Conservation (phyloP, 1,140 invertebrate species). For the Trypoxylus dichotomus region DNA sequence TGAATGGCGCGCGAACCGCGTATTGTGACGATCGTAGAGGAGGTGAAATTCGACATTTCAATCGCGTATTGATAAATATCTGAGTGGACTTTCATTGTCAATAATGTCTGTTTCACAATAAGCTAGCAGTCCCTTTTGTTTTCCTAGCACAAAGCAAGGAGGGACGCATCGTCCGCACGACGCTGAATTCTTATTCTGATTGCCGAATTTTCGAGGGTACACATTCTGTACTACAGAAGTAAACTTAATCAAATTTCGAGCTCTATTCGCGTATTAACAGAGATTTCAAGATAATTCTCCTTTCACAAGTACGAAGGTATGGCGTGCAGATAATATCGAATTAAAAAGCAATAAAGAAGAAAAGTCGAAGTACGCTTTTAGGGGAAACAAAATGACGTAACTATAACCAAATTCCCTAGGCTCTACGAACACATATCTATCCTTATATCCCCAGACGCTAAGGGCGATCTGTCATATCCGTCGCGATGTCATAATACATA, state of each 20-base stretch:
- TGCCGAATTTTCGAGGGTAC: conserved; percentile 41
- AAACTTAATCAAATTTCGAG: conserved; percentile 52
- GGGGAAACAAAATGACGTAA: not conserved
- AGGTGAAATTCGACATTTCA: not conserved
- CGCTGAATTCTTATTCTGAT: conserved; percentile 29
- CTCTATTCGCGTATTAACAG: conserved; percentile 51
- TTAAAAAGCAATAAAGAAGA: not conserved
- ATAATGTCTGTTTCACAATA: conserved; percentile 28
- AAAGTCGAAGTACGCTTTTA: not conserved
- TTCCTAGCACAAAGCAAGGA: not conserved
- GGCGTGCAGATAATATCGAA: not conserved
- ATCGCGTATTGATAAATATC: conserved; percentile 26
- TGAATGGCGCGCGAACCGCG: not conserved
- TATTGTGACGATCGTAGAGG: not conserved
- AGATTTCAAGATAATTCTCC: conserved; percentile 49
- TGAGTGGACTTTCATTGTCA: not conserved
- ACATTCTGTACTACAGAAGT: too few species aligned
- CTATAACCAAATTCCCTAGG: not conserved
- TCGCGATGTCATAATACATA: not conserved
- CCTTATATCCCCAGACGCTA: not conserved
- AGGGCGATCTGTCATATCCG: not conserved
- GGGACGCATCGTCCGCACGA: conserved; percentile 13
- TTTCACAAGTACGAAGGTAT: not conserved
- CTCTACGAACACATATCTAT: not conserved
- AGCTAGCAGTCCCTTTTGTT: conserved; percentile 29